Base-by-base conservation (phyloP, 2,113 vertebrate genomes). In the Serilophus lunatus region DNA sequence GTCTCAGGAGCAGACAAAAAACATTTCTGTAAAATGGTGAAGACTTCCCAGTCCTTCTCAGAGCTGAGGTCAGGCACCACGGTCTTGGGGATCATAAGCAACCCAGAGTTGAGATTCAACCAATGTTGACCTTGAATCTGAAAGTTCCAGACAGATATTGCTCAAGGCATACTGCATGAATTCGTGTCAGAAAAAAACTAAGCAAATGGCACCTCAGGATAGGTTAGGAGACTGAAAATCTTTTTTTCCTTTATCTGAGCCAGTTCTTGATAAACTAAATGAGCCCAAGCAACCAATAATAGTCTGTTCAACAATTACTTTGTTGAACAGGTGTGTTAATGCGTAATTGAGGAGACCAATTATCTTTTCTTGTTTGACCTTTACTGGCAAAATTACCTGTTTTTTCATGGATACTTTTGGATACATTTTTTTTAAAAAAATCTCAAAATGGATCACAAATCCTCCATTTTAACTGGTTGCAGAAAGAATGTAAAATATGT, bases 401-500 rank as follows among this genome's bases (percentile, higher is more conserved):
- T 93, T 90, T 33, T 95, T 53, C 44, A 88, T 28, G 35, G 19
- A 17, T 83, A 70, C 25, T 72, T 44, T 45, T 45, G 45, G 45
- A 45, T 45, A 45, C 18, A n/a, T n/a, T n/a, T n/a, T 44, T 45
- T 45, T 45, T 45, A 12, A 45, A 19, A 45, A 94, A 47, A 94
- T 82, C 33, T 72, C 29, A 44, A 49, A 83, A 31, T 25, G 66
- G 33, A 60, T 42, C 44, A 82, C 49, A 89, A 95, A 95, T 82
- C 6, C 80, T 92, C 31, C 61, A 65, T 95, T 81, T 82, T 86
- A 69, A 10, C 35, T 44, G 13, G 9, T 72, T 93, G 22, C 50
- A 79, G 25, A 83, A 96, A 60, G n/a, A 90, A 23, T 53, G 49
- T 28, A 85, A 96, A 74, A 50, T 50, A 14, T 74, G 53, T 75